Percentiles rank a stretch among this genome's conserved stretches.
Conservation (phyloP, 2,113 vertebrate species). For the Etheostoma spectabile region DNA sequence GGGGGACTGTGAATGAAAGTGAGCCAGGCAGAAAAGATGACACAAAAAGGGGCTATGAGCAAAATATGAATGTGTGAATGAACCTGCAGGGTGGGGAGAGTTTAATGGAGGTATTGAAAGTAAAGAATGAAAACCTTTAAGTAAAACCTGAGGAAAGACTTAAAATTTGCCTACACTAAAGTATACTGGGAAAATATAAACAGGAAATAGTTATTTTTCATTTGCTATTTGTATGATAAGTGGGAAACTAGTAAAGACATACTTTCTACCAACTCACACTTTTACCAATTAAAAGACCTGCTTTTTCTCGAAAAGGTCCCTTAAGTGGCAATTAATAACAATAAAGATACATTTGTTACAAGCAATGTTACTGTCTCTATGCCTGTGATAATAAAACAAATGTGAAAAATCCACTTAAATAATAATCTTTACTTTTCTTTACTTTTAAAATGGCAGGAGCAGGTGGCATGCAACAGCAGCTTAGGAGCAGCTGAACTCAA, state of each 20-base stretch:
- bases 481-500: conserved; percentile 19
- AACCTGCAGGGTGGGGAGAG: conserved; percentile 18
- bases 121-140: not conserved
- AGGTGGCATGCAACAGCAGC: conserved; percentile 17
- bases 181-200: not conserved
- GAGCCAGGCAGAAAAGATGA: conserved; percentile 26
- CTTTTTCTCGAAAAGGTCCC: not conserved
- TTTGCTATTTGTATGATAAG: not conserved
- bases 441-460: conserved; percentile 15
- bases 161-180: not conserved
- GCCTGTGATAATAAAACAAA: conserved; percentile 4
- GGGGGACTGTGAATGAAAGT: conserved; percentile 5
- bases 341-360: not conserved
- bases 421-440: not conserved
- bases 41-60: conserved; percentile 21
- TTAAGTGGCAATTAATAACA: not conserved
- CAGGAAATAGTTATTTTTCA: not conserved
- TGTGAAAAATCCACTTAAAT: not conserved
- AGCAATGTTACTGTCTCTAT: not conserved
- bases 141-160: conserved; percentile 1
- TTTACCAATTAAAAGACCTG: not conserved
- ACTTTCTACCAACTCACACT: not conserved
- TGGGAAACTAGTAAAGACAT: not conserved
- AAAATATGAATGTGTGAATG: conserved; percentile 15
- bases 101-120: not conserved